A percentile compares a stretch with the other conserved stretches of the same genome.
phyloP scores from a whole-genome alignment of 2,888 invertebrate species.

The Microctonus brassicae region DNA sequence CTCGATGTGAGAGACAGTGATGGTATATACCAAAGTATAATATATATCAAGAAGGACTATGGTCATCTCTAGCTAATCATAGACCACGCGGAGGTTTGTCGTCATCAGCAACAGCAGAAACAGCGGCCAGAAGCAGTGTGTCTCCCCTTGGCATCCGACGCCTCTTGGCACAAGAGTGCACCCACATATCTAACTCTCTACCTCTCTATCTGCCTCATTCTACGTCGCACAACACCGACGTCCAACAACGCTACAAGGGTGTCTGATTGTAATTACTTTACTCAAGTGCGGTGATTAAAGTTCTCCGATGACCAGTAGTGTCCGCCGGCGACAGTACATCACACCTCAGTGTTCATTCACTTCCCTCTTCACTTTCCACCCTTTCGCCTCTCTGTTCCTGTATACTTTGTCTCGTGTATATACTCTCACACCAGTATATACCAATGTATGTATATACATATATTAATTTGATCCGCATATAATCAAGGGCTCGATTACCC shows the following conservation, averaged over 20 bases:
- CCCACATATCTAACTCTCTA: not conserved
- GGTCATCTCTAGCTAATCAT: slow-evolving; percentile 67
- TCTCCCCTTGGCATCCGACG: slow-evolving; percentile 62
- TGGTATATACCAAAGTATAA: slow-evolving; percentile 20
- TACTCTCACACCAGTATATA: not conserved
- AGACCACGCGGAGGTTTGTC: slow-evolving; percentile 64
- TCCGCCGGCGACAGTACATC: slow-evolving; percentile 22
- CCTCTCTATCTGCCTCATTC: slow-evolving; percentile 15
- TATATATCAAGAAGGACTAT: slow-evolving; percentile 48
- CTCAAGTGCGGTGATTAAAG: slow-evolving; percentile 69
- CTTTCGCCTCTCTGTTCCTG: not conserved
- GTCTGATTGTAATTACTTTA: slow-evolving; percentile 69
- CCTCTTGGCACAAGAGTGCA: slow-evolving; percentile 38
- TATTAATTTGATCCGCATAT: slow-evolving; percentile 32
- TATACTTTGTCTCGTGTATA: not conserved
- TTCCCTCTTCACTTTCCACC: not conserved
- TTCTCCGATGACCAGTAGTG: slow-evolving; percentile 61
- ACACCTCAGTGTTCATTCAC: not conserved
- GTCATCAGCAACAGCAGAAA: no score
- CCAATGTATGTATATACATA: not conserved
- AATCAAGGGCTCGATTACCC: slow-evolving; percentile 56
- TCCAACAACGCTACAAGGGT: slow-evolving; percentile 58
- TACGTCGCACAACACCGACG: slow-evolving; percentile 22
- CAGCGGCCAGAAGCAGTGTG: slow-evolving; percentile 28
- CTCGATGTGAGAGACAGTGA: slow-evolving; percentile 33